Percentiles rank a stretch among this genome's conserved stretches.
phyloP scores from a whole-genome alignment of 2,113 vertebrate species.

The Sinocyclocheilus rhinocerous region DNA sequence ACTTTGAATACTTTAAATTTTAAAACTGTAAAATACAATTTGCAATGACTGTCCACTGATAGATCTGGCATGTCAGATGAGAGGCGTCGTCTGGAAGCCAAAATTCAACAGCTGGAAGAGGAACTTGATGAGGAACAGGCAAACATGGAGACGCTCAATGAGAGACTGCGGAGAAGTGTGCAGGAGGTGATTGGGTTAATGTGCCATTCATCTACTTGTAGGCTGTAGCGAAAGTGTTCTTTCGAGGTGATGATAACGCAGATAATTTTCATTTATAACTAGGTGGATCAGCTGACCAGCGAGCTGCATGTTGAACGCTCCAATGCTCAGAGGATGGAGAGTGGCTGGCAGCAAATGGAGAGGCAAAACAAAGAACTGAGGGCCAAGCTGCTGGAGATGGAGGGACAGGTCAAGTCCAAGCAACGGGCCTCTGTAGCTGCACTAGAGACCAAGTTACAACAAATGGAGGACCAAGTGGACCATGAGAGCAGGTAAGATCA shows the following conservation, averaged over 20 bases:
- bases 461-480: slow-evolving; percentile 89
- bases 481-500: slow-evolving; percentile 84
- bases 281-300: slow-evolving; percentile 88
- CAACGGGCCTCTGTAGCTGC: slow-evolving; percentile 83
- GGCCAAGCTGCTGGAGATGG: slow-evolving; percentile 87
- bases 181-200: slow-evolving; percentile 80
- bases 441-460: slow-evolving; percentile 86
- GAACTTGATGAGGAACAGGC: slow-evolving; percentile 93
- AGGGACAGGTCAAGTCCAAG: slow-evolving; percentile 84
- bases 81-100: slow-evolving; percentile 86
- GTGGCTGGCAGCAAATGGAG: slow-evolving; percentile 87
- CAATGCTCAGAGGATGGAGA: slow-evolving; percentile 83
- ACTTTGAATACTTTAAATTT: too few relatives aligned
- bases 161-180: slow-evolving; percentile 87
- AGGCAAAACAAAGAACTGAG: slow-evolving; percentile 89
- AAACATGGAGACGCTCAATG: slow-evolving; percentile 83
- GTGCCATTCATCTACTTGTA: neutral
- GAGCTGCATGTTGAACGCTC: slow-evolving; percentile 84
- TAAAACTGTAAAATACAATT: neutral
- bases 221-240: neutral
- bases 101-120: slow-evolving; percentile 89
- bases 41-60: neutral
- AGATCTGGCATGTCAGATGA: slow-evolving; percentile 86
- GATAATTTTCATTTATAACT: slow-evolving; percentile 11
- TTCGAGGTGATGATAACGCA: neutral